Percentiles rank a stretch among this genome's conserved stretches.
phyloP scores from a whole-genome alignment of 2,888 invertebrate species.

The Pristionchus exspectatus region DNA sequence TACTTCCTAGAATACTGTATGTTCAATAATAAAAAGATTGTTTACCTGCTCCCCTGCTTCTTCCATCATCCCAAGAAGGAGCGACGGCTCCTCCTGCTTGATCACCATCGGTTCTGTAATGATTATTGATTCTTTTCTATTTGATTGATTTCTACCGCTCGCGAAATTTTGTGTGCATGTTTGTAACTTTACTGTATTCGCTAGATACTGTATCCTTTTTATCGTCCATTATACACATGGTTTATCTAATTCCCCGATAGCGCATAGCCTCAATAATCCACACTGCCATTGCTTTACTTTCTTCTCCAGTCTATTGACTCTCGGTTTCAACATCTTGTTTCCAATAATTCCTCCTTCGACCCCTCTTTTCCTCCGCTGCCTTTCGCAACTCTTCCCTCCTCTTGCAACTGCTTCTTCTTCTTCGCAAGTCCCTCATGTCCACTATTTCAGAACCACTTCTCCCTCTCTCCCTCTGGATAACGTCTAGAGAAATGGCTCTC shows the following conservation, averaged over 20 bases:
- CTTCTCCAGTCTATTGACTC: background rate
- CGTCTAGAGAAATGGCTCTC: background rate
- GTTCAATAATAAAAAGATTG: background rate
- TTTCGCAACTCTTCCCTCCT: background rate
- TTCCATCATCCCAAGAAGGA: background rate
- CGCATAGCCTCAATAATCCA: too few relatives aligned
- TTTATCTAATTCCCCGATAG: too few relatives aligned
- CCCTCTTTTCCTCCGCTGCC: background rate
- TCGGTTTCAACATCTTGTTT: background rate
- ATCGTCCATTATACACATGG: too few relatives aligned
- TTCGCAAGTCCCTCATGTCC: conserved; percentile 26
- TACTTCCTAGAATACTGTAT: background rate
- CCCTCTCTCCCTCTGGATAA: background rate
- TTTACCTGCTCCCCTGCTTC: background rate
- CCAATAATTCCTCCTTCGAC: background rate
- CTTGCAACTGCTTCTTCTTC: background rate
- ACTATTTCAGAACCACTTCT: conserved; percentile 47
- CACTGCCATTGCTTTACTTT: background rate
- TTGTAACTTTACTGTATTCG: too few relatives aligned
- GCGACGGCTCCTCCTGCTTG: conserved; percentile 14
- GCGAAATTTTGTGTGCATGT: too few relatives aligned
- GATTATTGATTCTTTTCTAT: background rate
- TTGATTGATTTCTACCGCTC: background rate
- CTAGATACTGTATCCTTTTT: too few relatives aligned
- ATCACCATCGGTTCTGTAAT: background rate